A percentile compares a stretch with the other conserved stretches of the same genome.
These are phyloP conservation scores for Ryuthela nishihirai DNA, from an alignment of 2,888 invertebrate genomes.

Conservation along the genomic window DNA sequence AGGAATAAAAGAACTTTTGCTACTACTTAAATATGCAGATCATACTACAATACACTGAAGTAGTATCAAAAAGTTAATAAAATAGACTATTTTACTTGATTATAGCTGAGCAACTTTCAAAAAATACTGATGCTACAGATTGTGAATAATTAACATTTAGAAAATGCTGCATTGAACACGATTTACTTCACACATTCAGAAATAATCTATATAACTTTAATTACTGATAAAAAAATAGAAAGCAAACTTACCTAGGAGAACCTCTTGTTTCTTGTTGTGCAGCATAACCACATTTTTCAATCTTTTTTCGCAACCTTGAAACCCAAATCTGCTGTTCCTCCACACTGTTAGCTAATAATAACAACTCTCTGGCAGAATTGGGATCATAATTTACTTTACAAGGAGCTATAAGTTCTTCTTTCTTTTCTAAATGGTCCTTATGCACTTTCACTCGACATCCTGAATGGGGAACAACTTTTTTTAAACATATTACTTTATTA, in stretches of 20 bases:
- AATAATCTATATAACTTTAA: neutral
- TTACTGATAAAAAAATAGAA: neutral
- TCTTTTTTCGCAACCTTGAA: conserved; percentile 39
- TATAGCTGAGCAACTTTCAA: no score
- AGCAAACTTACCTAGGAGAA: conserved; percentile 27
- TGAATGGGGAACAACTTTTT: no score
- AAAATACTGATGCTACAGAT: no score
- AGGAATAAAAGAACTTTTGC: no score
- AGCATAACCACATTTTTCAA: conserved; percentile 42
- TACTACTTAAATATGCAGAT: no score
- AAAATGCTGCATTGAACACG: neutral
- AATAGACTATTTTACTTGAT: no score
- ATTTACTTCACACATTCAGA: neutral
- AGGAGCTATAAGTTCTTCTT: conserved; percentile 81
- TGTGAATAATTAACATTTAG: no score
- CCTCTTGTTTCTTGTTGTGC: conserved; percentile 35
- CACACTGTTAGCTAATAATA: conserved; percentile 52
- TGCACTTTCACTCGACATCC: conserved; percentile 97
- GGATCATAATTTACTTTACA: conserved; percentile 96
- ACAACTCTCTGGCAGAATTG: conserved; percentile 85
- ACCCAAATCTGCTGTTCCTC: conserved; percentile 43
- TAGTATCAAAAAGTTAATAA: no score
- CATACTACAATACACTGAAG: no score
- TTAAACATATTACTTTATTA: no score
- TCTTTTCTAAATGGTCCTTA: conserved; percentile 88